Evolutionary conservation across 2,888 invertebrate genomes (phyloP), one percentile per base, ranked within the genome.

Genomic region (Rhopalosiphum nymphaeae): DNA sequence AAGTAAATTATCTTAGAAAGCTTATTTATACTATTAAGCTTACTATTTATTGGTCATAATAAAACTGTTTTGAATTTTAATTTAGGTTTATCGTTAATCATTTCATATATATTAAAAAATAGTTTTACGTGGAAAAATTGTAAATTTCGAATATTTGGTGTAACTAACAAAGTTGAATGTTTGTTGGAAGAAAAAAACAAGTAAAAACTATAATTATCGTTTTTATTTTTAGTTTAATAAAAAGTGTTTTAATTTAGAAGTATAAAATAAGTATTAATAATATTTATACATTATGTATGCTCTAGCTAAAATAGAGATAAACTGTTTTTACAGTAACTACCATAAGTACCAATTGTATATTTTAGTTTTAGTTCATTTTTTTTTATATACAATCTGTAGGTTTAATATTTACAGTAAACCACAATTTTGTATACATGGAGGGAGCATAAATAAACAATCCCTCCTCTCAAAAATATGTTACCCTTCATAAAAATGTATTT

Each of bases 101-200:
- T 91, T 53, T n/a, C 94, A 13, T 86, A 9, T 49, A 67, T 94
- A 86, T 42, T 94, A 42, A 91, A n/a, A 67, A 44, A 86, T 11
- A 94, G 94, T 25, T 4, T 1, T 53, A 49, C 46, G 10, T 94
- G 94, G 94, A 94, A 87, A 53, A 86, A 94, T 86, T 94, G 94
- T 91, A 94, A 90, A 53, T 94, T 94, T 91, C 90, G 94, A 86
- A 94, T 94, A 87, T 94, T 91, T 21, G 94, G 94, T 9, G 91
- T 94, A 10, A 90, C 94, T 5, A 42, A 91, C 4, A 85, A 42
- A 49, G 10, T 53, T 7, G 90, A 94, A 36, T 49, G 57, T 85
- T 61, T 94, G 42, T 42, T 21, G 0, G 53, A 11, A 49, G 94
- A 94, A 67, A 94, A 94, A 67, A 44, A 44, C 29, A 94, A 67